Evolutionary conservation across 2,113 vertebrate species (phyloP), one percentile per base, ranked within the genome.

Genomic region (Xiphorhynchus elegans): DNA sequence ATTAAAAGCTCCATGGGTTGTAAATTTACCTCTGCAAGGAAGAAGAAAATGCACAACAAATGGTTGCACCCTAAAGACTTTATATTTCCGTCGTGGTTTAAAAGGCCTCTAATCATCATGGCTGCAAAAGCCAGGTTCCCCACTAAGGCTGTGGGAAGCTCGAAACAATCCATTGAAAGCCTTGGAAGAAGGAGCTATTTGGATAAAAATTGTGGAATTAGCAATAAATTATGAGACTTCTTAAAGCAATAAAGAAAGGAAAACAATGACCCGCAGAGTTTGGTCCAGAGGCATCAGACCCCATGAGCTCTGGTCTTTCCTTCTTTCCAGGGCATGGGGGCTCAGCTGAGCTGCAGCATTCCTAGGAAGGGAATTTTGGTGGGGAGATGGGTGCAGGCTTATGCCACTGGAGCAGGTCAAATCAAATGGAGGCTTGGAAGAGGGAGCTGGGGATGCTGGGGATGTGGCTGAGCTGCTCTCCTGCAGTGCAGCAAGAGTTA

Each of bases 1-100:
- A 97, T 97, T 96, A 96, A 93, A 95, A 96, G 95, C 96, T 97
- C 85, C 1, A 0, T 73, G 68, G 78, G 87, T 70, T 97, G 95
- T 91, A 97, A 97, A 97, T 94, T 84, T 84, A 92, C 97, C 92
- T 96, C 84, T 95, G 95, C n/a, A 42, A 97, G 73, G 84, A 66
- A 70, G 53, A 13, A 25, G 49, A 44, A 72, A 86, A 85, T 17
- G 17, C 70, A 78, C 84, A 92, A 89, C 76, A 93, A 90, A 90
- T 42, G 67, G 66, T 70, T 84, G 44, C 42, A 83, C 85, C 87
- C 77, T 59, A 9, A 75, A 69, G 90, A 74, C 39, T 52, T 62
- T 47, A 25, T 84, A 50, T 96, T 93, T 87, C 80, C 24, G 63
- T 58, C 6, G 0, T 75, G 94, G 90, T 82, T 90, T 70, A 74